Evolutionary conservation across 2,113 vertebrate genomes (phyloP), one percentile per base, ranked within the genome.

Genomic region (Cepphus grylle): DNA sequence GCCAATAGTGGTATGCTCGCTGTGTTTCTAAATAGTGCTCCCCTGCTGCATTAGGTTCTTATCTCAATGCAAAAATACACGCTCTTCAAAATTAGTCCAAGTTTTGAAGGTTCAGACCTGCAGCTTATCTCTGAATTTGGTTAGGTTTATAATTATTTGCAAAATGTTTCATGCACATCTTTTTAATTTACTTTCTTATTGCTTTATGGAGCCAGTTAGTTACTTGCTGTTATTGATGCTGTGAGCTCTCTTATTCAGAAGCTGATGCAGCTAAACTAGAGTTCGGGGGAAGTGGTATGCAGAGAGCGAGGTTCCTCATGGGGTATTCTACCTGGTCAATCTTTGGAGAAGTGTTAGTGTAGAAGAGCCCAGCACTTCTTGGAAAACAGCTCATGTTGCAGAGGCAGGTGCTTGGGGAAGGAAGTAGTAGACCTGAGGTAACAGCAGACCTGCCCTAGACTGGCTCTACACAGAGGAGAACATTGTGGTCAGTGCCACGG

Each of bases 151-250:
- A 96, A 73, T 94, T 92, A 82, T 88, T 94, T 94, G 70, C 81
- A 87, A 92, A 93, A 56, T 61, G 40, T 87, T 94, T 96, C 73
- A 21, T 67, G 63, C 43, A 56, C 59, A 79, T 73, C 36, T 86
- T 96, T 70, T 95, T 79, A 59, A 94, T 97, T 96, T 90, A 43
- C 91, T 96, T 95, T 76, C 38, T 85, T 90, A 50, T 22, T 84
- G 52, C 58, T 20, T 61, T 92, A 6, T 79, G 49, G 67, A 81
- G 20, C 50, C 78, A 94, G 38, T 83, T 66, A 29, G 42, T 91
- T 81, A 36, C 61, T 87, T 0, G 0, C n/a, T 85, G 38, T 79
- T 94, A 36, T n/a, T 89, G 89, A 62, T 90, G 71, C 72, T 77
- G 34, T 34, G 80, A 93, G 78, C 67, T 58, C 30, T 23, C 63